Base-by-base conservation (phyloP, 2,797 vertebrate genomes). In the Limnodromus scolopaceus region DNA sequence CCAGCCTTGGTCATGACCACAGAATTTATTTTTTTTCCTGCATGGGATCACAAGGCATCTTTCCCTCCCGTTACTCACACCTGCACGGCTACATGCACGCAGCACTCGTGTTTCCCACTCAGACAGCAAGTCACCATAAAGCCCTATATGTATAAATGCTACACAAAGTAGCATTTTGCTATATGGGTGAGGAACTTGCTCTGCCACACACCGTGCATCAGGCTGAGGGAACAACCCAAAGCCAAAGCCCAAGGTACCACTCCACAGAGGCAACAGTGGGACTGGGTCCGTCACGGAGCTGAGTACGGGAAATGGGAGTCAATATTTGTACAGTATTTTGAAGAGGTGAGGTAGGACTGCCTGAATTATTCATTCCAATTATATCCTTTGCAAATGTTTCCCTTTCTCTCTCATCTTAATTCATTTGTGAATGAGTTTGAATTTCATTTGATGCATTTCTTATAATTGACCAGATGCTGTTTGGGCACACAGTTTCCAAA, bases 391-490 rank as follows among this genome's bases (percentile, higher is more conserved):
- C 61, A 91, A 97, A 91, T 45, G 79, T 93, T 92, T 94, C 86
- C 64, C 53, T 74, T 87, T 89, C 61, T 10, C 84, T 89, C 78
- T 83, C 49, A n/a, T 96, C 92, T 96, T 92, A 80, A 94, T 96
- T 97, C 75, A 85, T 80, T 94, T 83, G 84, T 87, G 87, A 96
- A 95, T 87, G 90, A 94, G 76, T 58, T 20, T 89, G 84, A 71
- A 91, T 93, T 93, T 93, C 69, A 69, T 94, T 92, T 79, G 65
- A 72, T 94, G 88, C 64, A 48, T 96, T 91, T 93, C 95, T 95
- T 97, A 41, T 91, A 96, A 96, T 81, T 87, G 95, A 93, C 93
- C 93, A 96, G 94, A 93, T 96, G 92, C 95, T 95, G 84, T 78
- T 89, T 95, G 91, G 89, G 85, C 89, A 66, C 80, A 69, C 8